Evolutionary conservation across 37 sponge, comb jelly and placozoan genomes (phyloP).

Genomic region (Hexactinellida sp.): DNA sequence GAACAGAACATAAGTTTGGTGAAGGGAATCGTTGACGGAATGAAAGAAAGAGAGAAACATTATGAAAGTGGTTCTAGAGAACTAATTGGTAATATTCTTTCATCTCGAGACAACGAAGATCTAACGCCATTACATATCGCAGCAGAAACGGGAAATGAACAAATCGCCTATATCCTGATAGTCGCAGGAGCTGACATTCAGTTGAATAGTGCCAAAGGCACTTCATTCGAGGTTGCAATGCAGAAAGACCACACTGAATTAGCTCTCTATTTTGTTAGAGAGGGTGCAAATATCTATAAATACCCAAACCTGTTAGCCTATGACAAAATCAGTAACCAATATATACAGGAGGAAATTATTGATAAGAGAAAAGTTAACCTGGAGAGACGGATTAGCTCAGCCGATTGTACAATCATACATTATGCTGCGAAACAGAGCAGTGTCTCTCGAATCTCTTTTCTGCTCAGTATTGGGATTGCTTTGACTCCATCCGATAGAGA

Average conservation of each 20-base stretch:
- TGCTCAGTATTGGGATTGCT: not conserved
- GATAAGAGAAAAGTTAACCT: not conserved
- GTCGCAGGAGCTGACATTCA: not conserved
- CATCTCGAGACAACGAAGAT: not conserved
- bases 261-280: not conserved
- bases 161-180: not conserved
- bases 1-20: not conserved
- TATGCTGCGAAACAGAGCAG: slow-evolving; percentile 8
- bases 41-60: not conserved
- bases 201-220: not conserved
- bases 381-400: slow-evolving; percentile 2
- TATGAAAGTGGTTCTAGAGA: not conserved
- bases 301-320: not conserved
- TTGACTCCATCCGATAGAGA: not conserved
- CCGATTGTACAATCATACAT: not conserved
- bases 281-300: not conserved
- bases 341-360: not conserved
- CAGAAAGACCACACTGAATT: not conserved
- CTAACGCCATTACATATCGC: not conserved
- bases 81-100: not conserved
- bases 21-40: not conserved
- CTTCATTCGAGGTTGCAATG: not conserved
- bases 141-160: not conserved
- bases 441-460: not conserved
- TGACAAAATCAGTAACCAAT: not conserved